phyloP scores from a whole-genome alignment of 2,113 vertebrate genomes.

The Saimiri boliviensis region DNA sequence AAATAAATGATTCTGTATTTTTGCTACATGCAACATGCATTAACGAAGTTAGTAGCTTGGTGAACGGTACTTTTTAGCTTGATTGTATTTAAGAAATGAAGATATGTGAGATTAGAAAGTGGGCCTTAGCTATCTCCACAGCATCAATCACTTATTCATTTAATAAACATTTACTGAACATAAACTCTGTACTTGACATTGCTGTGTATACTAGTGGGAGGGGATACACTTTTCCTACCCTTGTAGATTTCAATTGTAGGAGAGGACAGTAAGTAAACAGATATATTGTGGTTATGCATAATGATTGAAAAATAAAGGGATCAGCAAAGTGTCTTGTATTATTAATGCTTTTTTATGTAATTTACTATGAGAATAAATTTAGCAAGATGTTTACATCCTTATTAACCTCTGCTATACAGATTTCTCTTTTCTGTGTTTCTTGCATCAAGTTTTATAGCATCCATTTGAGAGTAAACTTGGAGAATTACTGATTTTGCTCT shows the following conservation, averaged over 20 bases:
- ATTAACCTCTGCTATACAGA: background rate
- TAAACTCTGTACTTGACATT: background rate
- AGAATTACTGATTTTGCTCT: slow-evolving; percentile 5
- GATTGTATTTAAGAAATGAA: slow-evolving; percentile 42
- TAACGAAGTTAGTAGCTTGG: slow-evolving; percentile 20
- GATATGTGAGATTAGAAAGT: background rate
- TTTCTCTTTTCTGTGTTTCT: slow-evolving; percentile 9
- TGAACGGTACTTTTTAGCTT: slow-evolving; percentile 18
- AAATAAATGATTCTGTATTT: background rate
- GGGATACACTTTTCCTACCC: background rate
- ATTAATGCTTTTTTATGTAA: background rate
- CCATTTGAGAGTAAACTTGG: slow-evolving; percentile 1
- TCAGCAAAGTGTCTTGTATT: background rate
- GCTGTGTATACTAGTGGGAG: background rate
- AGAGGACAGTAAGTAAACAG: background rate
- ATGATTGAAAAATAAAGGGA: background rate
- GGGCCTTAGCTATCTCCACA: background rate
- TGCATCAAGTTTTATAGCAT: slow-evolving; percentile 8
- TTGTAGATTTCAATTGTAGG: background rate
- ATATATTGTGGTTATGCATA: background rate
- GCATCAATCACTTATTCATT: background rate
- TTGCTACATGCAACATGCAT: background rate
- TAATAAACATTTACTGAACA: background rate
- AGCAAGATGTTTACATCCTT: background rate
- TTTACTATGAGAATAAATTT: slow-evolving; percentile 45